Conservation (phyloP, 2,888 invertebrate species). For the Perithous albicinctus region DNA sequence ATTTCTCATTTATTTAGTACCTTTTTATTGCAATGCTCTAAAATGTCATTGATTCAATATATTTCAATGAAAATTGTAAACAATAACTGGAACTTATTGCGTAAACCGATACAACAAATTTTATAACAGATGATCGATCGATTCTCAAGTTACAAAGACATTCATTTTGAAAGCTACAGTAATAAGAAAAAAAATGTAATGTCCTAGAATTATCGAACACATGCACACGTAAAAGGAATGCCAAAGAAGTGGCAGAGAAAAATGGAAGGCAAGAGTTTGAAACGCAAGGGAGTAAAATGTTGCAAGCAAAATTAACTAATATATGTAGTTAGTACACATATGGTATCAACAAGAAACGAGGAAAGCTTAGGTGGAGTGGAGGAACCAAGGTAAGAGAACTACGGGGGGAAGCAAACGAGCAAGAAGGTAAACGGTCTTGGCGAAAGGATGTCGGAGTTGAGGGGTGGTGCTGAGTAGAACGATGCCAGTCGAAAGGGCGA, state of each 20-base stretch:
- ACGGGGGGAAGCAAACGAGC: conserved; percentile 28
- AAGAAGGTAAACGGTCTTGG: conserved; percentile 18
- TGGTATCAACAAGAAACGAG: neutral
- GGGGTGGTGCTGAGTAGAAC: conserved; percentile 14
- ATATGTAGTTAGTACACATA: neutral
- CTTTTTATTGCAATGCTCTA: too few species aligned
- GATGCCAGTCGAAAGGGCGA: conserved; percentile 23
- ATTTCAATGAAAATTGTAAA: too few species aligned
- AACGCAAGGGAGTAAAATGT: neutral
- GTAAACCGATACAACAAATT: too few species aligned
- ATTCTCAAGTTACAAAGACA: too few species aligned
- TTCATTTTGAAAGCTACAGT: too few species aligned
- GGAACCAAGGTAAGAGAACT: neutral
- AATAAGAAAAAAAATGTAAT: too few species aligned
- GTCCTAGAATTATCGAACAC: too few species aligned
- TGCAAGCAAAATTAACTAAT: neutral
- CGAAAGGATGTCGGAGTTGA: neutral
- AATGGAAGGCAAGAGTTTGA: neutral
- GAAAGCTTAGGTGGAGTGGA: neutral
- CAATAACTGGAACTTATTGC: too few species aligned
- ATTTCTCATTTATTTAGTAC: too few species aligned
- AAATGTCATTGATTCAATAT: too few species aligned
- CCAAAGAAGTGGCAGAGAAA: neutral
- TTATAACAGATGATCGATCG: too few species aligned
- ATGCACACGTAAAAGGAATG: neutral